Base-by-base conservation (phyloP, 2,888 invertebrate species). In the Leptodirus hochenwartii region DNA sequence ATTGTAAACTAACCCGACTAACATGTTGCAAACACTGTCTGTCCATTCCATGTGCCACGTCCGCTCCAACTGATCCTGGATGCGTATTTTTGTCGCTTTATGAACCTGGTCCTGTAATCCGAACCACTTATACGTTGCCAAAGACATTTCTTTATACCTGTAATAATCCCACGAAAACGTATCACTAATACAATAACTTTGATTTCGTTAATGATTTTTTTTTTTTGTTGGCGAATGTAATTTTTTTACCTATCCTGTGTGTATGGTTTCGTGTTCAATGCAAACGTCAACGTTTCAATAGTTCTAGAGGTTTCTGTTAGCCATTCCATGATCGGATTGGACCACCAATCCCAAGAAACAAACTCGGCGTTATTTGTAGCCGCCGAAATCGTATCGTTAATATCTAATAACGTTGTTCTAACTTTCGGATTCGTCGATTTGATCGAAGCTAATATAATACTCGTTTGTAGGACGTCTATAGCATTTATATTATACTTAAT, bases 31-130 rank as follows among this genome's bases (percentile, higher is more conserved):
- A 30, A 46, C 37, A 31, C 43, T 38, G 29, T 54, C 54, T 2
- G 47, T 55, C 57, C 57, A 57, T 36, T 56, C 55, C 14, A 45
- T 41, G 32, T 57, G 56, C 57, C 57, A 57, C 8, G 53, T 51
- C 23, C 44, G 39, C 39, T 56, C 55, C 38, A 57, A 33, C 30
- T 52, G 53, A 40, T 57, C 55, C 34, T 55, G 56, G 34, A 54
- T 47, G 27, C 54, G 41, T 5, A 49, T 47, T 41, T 50, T 50
- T 2, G 54, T 53, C 1, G 51, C 49, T 39, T 53, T 54, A 31
- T 50, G 47, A 25, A 53, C 43, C 31, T 51, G 48, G 40, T 53
- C 52, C 32, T 51, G 47, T 33, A 51, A 40, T 33, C 47, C 42
- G 15, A 52, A 40, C 25, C 44, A 38, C 29, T 50, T 52, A 17